Conservation (phyloP, 2,797 vertebrate species). For the Hipposideros larvatus region DNA sequence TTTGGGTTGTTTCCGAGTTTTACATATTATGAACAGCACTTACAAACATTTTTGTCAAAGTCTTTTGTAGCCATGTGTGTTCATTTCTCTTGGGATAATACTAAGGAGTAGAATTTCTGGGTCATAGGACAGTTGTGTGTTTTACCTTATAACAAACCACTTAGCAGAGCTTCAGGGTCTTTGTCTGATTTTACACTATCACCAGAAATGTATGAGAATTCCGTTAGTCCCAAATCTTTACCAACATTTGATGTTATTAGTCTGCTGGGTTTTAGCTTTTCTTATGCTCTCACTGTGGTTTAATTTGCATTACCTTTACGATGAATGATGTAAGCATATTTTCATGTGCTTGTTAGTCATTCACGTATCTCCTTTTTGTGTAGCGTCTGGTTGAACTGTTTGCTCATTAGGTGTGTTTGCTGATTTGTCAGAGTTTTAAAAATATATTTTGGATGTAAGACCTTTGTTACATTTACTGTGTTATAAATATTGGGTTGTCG, state of each 20-base stretch:
- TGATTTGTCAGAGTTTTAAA: neutral
- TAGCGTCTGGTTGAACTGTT: neutral
- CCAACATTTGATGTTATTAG: neutral
- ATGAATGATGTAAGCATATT: neutral
- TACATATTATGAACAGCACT: neutral
- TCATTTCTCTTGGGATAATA: constrained; percentile 11
- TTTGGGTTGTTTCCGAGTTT: neutral
- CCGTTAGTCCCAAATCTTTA: neutral
- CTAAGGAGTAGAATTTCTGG: neutral
- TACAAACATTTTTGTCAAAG: neutral
- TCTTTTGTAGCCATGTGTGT: neutral
- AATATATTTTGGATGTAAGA: neutral
- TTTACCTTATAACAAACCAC: neutral
- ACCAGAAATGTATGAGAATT: neutral
- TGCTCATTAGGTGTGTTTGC: neutral
- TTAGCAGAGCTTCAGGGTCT: neutral
- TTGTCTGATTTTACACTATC: neutral
- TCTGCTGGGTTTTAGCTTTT: neutral
- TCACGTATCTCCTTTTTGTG: neutral
- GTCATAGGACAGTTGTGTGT: neutral
- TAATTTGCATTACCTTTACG: neutral
- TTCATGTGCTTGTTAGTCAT: neutral
- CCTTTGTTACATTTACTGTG: neutral
- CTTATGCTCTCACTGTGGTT: neutral
- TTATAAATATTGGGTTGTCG: neutral